Conservation (phyloP, 2,888 invertebrate species). For the Volucella zonaria region DNA sequence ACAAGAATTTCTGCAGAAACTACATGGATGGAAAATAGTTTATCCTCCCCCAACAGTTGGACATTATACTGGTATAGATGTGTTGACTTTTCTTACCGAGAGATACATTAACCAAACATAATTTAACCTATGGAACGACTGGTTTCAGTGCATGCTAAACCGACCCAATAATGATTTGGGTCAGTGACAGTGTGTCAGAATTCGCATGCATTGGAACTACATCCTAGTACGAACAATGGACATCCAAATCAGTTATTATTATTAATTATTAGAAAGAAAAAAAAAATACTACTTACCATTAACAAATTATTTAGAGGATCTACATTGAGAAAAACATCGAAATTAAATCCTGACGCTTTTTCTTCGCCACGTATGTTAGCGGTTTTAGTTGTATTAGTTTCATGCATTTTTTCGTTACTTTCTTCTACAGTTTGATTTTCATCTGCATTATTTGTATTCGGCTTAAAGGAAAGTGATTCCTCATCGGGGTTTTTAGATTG, state of each 20-base stretch:
- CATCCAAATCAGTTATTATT: not conserved
- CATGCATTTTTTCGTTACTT: slow-evolving; percentile 31
- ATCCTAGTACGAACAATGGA: not conserved
- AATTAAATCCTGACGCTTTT: slow-evolving; percentile 87
- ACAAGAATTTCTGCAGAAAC: no score
- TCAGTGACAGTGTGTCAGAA: no score
- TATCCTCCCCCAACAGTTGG: no score
- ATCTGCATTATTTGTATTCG: slow-evolving; percentile 47
- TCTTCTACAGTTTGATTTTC: slow-evolving; percentile 16
- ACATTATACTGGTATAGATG: no score
- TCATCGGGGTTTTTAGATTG: not conserved
- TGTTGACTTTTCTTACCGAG: no score
- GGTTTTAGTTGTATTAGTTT: slow-evolving; percentile 46
- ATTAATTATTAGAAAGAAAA: not conserved
- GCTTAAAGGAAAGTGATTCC: not conserved
- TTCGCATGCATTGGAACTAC: no score
- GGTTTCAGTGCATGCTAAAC: no score
- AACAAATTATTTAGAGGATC: slow-evolving; percentile 90
- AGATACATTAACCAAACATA: no score
- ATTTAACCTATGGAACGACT: no score
- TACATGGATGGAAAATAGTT: no score
- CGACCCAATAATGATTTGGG: no score
- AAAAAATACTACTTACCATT: slow-evolving; percentile 84
- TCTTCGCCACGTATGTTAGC: slow-evolving; percentile 32
- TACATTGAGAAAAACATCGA: slow-evolving; percentile 93